A percentile compares a stretch with the other conserved stretches of the same genome.
Conservation (phyloP, 1,140 invertebrate genomes). For the Euschistus heros region DNA sequence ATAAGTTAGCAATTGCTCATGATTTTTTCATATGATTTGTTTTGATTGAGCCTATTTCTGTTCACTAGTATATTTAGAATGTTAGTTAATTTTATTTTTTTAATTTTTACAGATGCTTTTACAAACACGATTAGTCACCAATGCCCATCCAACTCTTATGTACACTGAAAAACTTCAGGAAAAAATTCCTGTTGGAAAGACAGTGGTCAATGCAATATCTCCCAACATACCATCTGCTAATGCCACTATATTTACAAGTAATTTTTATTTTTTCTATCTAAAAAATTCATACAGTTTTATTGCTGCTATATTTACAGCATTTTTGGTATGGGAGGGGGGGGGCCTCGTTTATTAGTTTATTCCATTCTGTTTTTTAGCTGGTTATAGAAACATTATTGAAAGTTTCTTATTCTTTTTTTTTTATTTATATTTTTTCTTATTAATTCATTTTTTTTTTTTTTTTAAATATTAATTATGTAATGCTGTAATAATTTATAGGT, state of each 20-base stretch:
- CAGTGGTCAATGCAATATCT: conserved; percentile 33
- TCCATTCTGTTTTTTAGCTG: too few relatives aligned
- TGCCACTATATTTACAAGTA: conserved; percentile 32
- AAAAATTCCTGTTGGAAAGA: conserved; percentile 26
- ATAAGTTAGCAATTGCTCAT: too few relatives aligned
- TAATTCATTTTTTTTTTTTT: too few relatives aligned
- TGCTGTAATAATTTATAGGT: too few relatives aligned
- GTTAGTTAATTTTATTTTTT: conserved; percentile 1
- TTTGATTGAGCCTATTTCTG: not conserved
- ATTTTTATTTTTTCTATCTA: not conserved
- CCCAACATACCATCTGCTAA: conserved; percentile 50
- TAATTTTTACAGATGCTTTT: conserved; percentile 27
- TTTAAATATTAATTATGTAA: too few relatives aligned
- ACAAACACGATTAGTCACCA: conserved; percentile 28
- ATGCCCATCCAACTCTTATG: conserved; percentile 37
- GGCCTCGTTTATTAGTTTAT: too few relatives aligned
- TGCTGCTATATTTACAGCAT: not conserved
- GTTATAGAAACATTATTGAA: too few relatives aligned
- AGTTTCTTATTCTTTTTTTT: too few relatives aligned
- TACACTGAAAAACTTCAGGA: conserved; percentile 36
- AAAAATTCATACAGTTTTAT: not conserved
- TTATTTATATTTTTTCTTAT: too few relatives aligned
- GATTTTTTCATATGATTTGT: not conserved
- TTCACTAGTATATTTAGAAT: conserved; percentile 1
- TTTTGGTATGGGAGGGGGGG: too few relatives aligned